Conservation (phyloP, 2,113 vertebrate genomes). For the Strix aluco region DNA sequence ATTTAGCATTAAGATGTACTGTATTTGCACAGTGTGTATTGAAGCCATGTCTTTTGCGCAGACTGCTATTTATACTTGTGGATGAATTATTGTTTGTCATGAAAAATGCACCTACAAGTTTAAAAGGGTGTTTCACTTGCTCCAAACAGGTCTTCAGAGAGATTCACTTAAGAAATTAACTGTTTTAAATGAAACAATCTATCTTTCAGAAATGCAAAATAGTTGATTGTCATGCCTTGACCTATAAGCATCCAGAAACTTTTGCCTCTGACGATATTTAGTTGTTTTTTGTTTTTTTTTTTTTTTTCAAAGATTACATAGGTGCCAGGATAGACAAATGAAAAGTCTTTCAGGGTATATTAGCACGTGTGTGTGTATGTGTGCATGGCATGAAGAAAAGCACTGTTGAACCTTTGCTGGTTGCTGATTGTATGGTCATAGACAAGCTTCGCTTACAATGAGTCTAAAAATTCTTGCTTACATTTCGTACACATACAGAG, state of each 20-base stretch:
- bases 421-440: background rate
- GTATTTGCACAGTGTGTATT: background rate
- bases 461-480: background rate
- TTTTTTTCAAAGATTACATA: background rate
- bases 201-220: background rate
- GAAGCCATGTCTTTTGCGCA: background rate
- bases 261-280: background rate
- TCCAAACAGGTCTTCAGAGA: background rate
- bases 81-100: background rate
- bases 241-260: background rate
- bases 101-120: background rate
- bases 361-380: background rate
- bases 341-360: background rate
- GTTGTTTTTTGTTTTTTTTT: background rate
- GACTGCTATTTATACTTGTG: background rate
- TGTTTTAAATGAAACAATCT: background rate
- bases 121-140: background rate
- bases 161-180: background rate
- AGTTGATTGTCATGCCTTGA: background rate
- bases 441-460: background rate
- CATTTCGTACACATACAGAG: accelerated
- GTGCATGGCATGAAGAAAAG: background rate
- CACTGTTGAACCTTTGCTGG: background rate
- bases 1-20: background rate
- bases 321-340: background rate